These are phyloP conservation scores for Cladopsammia gracilis DNA, from an alignment of 64 coral and sea anemone genomes.

Conservation along the genomic window DNA sequence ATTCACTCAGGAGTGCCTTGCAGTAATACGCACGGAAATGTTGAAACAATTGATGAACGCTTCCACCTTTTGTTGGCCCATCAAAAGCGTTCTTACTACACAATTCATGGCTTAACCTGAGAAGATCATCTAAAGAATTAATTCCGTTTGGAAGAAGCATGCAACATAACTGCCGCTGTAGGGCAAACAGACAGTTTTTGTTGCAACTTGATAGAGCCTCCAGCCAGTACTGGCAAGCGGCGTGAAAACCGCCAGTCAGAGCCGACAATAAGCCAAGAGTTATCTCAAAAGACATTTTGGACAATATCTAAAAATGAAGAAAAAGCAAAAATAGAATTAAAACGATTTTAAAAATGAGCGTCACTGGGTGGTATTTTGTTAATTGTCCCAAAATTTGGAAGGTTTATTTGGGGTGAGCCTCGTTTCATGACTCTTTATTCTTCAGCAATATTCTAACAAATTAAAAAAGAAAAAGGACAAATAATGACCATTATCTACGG, in stretches of 20 bases:
- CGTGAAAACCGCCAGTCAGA: constrained; percentile 47
- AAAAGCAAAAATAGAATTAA: neutral
- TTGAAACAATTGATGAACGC: constrained; percentile 7
- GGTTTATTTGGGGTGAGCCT: too few species aligned
- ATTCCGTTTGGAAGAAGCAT: constrained; percentile 78
- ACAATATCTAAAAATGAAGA: constrained; percentile 53
- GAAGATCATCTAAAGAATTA: constrained; percentile 61
- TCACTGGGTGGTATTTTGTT: too few species aligned
- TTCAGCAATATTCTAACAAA: too few species aligned
- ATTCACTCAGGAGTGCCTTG: constrained; percentile 37
- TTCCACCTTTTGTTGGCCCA: neutral
- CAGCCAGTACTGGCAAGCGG: constrained; percentile 68
- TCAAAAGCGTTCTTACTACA: neutral
- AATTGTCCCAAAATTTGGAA: too few species aligned
- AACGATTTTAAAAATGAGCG: neutral
- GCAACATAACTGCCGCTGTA: constrained; percentile 66
- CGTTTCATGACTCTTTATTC: too few species aligned
- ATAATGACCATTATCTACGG: too few species aligned
- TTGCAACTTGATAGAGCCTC: constrained; percentile 60
- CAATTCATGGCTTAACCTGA: constrained; percentile 15
- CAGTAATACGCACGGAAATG: constrained; percentile 74
- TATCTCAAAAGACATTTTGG: constrained; percentile 78
- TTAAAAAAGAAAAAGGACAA: too few species aligned
- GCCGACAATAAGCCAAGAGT: constrained; percentile 69
- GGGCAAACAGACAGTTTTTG: constrained; percentile 68